These are phyloP conservation scores for Leptinotarsa undecemlineata DNA, from an alignment of 1,140 invertebrate species.

Conservation along the genomic window DNA sequence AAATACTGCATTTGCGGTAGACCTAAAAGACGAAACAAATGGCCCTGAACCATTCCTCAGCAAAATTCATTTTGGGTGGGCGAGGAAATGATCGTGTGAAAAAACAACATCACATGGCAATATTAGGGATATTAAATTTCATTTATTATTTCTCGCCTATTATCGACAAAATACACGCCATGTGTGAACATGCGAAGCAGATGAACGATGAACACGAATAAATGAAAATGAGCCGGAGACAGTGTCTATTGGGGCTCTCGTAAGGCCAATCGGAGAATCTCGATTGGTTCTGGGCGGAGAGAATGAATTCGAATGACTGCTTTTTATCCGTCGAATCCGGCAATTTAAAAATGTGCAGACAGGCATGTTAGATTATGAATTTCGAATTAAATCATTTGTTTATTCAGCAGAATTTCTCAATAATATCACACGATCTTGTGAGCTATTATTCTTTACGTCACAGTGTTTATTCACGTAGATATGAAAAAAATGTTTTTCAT, in stretches of 20 bases:
- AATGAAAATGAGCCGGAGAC: neutral
- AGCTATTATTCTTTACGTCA: too few relatives aligned
- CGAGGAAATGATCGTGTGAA: neutral
- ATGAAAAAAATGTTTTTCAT: too few relatives aligned
- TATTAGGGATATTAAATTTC: neutral
- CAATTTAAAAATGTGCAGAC: neutral
- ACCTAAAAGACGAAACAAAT: neutral
- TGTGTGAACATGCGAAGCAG: neutral
- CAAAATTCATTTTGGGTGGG: neutral
- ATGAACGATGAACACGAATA: neutral
- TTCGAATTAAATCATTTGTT: too few relatives aligned
- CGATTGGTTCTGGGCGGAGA: conserved; percentile 20
- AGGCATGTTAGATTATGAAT: neutral
- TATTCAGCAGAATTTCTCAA: too few relatives aligned
- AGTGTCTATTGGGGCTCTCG: conserved; percentile 20
- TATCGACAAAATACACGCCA: neutral
- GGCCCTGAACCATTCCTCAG: neutral
- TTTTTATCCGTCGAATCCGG: conserved; percentile 10
- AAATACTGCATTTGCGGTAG: neutral
- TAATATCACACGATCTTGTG: too few relatives aligned
- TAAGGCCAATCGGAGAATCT: conserved; percentile 10
- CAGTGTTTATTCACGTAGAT: too few relatives aligned
- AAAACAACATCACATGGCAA: conserved; percentile 1
- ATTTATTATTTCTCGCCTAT: neutral
- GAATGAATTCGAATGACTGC: neutral